Evolutionary conservation across 2,797 vertebrate genomes (phyloP).

Genomic region (Halcyon leucocephala): DNA sequence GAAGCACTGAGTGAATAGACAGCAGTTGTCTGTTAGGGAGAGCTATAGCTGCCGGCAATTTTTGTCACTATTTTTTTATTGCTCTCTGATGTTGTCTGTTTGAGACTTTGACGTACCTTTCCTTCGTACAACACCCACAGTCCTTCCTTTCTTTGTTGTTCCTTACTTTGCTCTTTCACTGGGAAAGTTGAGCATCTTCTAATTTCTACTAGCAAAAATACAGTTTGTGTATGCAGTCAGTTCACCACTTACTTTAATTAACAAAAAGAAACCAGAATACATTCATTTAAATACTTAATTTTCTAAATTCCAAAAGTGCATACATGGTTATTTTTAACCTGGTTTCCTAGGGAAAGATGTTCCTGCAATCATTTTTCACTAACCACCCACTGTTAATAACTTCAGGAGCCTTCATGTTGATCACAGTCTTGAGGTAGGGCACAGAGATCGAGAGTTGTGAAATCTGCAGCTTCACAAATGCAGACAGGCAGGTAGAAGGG

Average conservation of each 20-base stretch:
- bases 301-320: not conserved
- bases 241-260: constrained; percentile 2
- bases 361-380: constrained; percentile 30
- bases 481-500: not conserved
- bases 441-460: not conserved
- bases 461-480: not conserved
- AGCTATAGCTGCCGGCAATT: not conserved
- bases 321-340: constrained; percentile 41
- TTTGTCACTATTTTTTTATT: not conserved
- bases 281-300: constrained; percentile 41
- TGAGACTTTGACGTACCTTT: not conserved
- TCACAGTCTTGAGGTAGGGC: not conserved
- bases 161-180: not conserved
- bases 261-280: not conserved
- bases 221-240: not conserved
- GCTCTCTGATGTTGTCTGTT: not conserved
- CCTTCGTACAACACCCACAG: not conserved
- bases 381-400: constrained; percentile 46
- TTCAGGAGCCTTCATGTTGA: not conserved
- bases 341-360: constrained; percentile 36
- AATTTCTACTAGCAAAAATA: not conserved
- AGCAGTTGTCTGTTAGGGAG: not conserved
- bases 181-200: not conserved
- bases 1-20: not conserved
- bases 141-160: not conserved